Evolutionary conservation across 2,113 vertebrate species (phyloP).

Genomic region (Thryonomys swinderianus): DNA sequence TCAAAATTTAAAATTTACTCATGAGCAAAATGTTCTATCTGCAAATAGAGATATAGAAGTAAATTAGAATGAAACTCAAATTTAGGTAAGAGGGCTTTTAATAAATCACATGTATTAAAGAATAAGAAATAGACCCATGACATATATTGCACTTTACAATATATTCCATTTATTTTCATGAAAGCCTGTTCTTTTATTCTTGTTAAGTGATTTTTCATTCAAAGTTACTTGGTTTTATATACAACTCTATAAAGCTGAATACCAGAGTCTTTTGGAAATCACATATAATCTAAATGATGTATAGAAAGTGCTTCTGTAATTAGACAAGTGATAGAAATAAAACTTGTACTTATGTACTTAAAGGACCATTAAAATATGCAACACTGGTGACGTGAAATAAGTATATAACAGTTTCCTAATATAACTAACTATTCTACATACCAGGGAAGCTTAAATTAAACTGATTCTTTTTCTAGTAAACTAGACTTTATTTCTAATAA

Average conservation of each 20-base stretch:
- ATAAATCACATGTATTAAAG: neutral
- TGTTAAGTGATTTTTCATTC: neutral
- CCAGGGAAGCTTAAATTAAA: neutral
- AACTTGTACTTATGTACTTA: neutral
- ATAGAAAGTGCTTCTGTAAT: neutral
- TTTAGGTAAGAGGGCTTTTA: neutral
- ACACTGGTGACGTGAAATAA: neutral
- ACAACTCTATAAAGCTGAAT: neutral
- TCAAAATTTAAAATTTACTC: neutral
- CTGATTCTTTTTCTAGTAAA: neutral
- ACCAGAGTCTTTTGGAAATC: neutral
- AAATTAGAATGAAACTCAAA: neutral
- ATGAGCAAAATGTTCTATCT: neutral
- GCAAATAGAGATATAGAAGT: neutral
- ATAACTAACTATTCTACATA: neutral
- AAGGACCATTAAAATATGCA: neutral
- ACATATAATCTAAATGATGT: neutral
- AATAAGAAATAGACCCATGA: neutral
- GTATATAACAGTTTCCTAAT: neutral
- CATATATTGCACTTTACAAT: neutral
- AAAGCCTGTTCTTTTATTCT: neutral
- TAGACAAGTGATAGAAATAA: neutral
- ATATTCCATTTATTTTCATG: neutral
- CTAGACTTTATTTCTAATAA: neutral
- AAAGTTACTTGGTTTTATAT: neutral